Percentiles rank a stretch among this genome's conserved stretches.
These are phyloP conservation scores for Mormoops blainvillei DNA, from an alignment of 2,113 vertebrate species.

Conservation along the genomic window DNA sequence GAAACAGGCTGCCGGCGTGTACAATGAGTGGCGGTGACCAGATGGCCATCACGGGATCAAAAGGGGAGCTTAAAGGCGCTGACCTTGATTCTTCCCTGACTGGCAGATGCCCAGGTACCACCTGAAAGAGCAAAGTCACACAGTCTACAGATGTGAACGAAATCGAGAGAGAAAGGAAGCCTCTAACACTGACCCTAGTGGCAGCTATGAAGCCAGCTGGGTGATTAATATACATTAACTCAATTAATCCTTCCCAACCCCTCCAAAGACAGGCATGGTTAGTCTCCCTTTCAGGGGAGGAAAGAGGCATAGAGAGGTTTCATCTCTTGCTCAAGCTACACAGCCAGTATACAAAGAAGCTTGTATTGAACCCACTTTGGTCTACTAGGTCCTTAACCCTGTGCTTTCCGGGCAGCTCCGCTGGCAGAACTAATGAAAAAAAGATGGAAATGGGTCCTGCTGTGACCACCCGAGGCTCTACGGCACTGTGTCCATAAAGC, in stretches of 20 bases:
- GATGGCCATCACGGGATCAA: not conserved
- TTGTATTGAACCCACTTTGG: not conserved
- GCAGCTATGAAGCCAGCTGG: not conserved
- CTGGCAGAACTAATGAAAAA: not conserved
- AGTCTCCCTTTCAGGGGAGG: not conserved
- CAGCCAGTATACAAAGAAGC: not conserved
- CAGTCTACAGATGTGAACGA: not conserved
- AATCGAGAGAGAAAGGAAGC: not conserved
- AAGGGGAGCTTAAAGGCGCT: not conserved
- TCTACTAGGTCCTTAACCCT: not conserved
- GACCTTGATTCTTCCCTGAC: constrained; percentile 3
- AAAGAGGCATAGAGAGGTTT: not conserved
- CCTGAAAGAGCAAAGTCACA: not conserved
- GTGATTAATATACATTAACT: not conserved
- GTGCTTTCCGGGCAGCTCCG: fast-evolving
- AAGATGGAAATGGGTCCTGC: not conserved
- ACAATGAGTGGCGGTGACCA: not conserved
- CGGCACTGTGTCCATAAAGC: not conserved
- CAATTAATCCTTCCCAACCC: not conserved
- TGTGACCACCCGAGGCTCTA: not conserved
- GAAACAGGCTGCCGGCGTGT: not conserved
- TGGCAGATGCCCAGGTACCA: not conserved
- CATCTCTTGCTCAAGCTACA: not conserved
- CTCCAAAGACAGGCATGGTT: not conserved
- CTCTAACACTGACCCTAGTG: not conserved